Evolutionary conservation across 2,113 vertebrate species (phyloP).

Genomic region (Cephalopterus ornatus): DNA sequence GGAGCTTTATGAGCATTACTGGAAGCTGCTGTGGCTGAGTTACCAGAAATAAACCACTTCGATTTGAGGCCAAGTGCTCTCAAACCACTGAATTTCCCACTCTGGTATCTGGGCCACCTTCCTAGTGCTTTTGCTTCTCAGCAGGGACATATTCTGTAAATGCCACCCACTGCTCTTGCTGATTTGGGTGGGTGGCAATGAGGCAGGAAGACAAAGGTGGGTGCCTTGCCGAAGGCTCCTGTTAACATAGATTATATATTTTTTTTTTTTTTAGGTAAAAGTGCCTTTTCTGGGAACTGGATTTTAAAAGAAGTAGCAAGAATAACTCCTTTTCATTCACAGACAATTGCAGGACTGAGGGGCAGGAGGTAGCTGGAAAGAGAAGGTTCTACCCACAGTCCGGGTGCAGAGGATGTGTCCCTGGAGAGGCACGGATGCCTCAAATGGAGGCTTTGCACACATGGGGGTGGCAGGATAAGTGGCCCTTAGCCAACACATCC

Average conservation of each 20-base stretch:
- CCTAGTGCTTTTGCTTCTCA: constrained; percentile 12
- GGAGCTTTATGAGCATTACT: constrained; percentile 45
- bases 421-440: constrained; percentile 1
- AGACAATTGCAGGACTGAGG: constrained; percentile 3
- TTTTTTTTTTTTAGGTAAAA: not conserved
- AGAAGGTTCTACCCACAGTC: constrained; percentile 16
- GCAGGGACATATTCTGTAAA: not conserved
- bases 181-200: not conserved
- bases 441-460: not conserved
- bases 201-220: constrained; percentile 29
- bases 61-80: not conserved
- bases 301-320: not conserved
- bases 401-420: not conserved
- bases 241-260: not conserved
- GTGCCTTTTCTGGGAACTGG: not conserved
- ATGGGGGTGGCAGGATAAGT: not conserved
- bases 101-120: constrained; percentile 25
- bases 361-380: constrained; percentile 28
- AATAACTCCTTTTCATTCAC: not conserved
- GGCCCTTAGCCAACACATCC: not conserved
- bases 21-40: constrained; percentile 48
- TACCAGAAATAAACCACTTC: constrained; percentile 62
- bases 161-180: constrained; percentile 6
- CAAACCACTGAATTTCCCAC: constrained; percentile 26
- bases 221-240: not conserved